Percentiles rank a stretch among this genome's conserved stretches.
These are phyloP conservation scores for Danaus plexippus DNA, from an alignment of 1,140 invertebrate genomes.

Conservation along the genomic window DNA sequence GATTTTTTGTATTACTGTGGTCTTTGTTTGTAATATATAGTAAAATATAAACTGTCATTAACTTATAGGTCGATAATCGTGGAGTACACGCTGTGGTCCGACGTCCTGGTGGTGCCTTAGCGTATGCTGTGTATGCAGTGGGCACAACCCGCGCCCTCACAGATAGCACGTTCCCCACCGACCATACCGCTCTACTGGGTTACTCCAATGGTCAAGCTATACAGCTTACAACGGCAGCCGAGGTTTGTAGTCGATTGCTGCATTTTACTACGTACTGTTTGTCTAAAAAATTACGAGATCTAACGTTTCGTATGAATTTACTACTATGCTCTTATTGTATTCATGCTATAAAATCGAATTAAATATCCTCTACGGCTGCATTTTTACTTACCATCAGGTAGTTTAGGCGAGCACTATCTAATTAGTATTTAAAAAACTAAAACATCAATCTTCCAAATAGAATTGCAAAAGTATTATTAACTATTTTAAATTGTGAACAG, in stretches of 20 bases:
- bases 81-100: constrained; percentile 91
- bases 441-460: no score
- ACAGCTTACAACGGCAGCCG: constrained; percentile 87
- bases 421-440: no score
- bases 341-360: no score
- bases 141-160: constrained; percentile 90
- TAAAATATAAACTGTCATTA: neutral
- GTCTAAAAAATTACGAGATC: neutral
- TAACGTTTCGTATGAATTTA: no score
- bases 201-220: constrained; percentile 80
- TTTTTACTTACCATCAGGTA: no score
- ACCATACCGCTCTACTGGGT: constrained; percentile 85
- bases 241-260: constrained; percentile 73
- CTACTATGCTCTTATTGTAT: no score
- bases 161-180: constrained; percentile 91
- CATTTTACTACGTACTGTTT: no score
- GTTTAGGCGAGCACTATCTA: no score
- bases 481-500: constrained; percentile 36
- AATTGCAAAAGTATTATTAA: no score
- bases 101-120: constrained; percentile 80
- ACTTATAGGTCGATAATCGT: constrained; percentile 71
- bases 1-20: neutral
- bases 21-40: no score
- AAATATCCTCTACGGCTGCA: no score
- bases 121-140: constrained; percentile 89